Percentiles rank a stretch among this genome's conserved stretches.
These are phyloP conservation scores for Tenthredo amoena DNA, from an alignment of 2,888 invertebrate species.

Conservation along the genomic window DNA sequence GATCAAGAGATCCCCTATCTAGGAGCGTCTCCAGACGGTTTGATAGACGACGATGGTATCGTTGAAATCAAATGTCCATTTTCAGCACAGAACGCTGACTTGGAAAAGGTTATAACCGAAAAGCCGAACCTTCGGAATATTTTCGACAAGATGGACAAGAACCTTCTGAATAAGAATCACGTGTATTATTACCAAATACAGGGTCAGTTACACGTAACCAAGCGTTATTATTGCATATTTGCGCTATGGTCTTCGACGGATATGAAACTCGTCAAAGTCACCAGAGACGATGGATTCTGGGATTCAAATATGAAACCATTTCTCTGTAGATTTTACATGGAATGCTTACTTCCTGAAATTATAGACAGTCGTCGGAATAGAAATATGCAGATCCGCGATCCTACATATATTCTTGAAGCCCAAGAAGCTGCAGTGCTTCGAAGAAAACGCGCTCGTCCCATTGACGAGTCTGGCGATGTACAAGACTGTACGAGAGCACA, in stretches of 20 bases:
- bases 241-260: constrained; percentile 41
- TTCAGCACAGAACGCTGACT: neutral
- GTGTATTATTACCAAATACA: constrained; percentile 54
- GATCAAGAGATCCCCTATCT: neutral
- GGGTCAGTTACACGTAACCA: constrained; percentile 54
- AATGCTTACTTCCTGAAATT: too few relatives aligned
- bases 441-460: too few relatives aligned
- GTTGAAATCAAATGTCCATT: constrained; percentile 42
- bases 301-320: neutral
- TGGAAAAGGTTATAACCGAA: constrained; percentile 28
- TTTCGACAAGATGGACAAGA: constrained; percentile 29
- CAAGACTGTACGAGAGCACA: too few relatives aligned
- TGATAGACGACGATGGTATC: constrained; percentile 1
- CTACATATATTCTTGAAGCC: too few relatives aligned
- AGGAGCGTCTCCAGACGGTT: constrained; percentile 9
- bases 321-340: too few relatives aligned
- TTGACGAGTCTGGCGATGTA: too few relatives aligned
- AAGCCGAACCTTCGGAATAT: constrained; percentile 24
- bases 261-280: constrained; percentile 16
- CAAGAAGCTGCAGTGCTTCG: too few relatives aligned
- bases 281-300: neutral
- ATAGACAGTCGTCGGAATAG: too few relatives aligned
- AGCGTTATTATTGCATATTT: constrained; percentile 52
- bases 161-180: constrained; percentile 50
- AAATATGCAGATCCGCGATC: too few relatives aligned